phyloP scores from a whole-genome alignment of 2,888 invertebrate species.

The Mythimna vitellina region DNA sequence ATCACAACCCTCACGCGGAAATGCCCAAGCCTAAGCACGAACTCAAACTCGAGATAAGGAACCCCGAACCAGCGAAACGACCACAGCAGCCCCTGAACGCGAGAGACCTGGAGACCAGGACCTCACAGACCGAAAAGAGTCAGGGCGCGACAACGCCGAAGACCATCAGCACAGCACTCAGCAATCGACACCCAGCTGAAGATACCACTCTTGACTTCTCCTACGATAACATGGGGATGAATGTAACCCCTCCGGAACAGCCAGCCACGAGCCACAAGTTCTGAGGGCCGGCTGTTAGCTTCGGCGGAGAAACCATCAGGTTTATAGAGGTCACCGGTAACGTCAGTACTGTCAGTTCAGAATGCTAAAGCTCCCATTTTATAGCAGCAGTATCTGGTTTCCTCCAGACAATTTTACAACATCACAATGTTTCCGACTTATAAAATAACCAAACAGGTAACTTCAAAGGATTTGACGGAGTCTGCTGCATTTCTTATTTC shows the following conservation, averaged over 20 bases:
- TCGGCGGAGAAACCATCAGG: slow-evolving; percentile 68
- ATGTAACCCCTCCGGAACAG: slow-evolving; percentile 91
- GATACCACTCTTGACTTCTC: slow-evolving; percentile 94
- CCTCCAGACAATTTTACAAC: slow-evolving; percentile 11
- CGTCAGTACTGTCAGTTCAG: slow-evolving; percentile 27
- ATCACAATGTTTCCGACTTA: slow-evolving; percentile 18
- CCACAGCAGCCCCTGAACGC: slow-evolving; percentile 82
- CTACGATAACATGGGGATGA: slow-evolving; percentile 95
- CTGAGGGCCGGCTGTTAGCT: slow-evolving; percentile 74
- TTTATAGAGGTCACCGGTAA: slow-evolving; percentile 62
- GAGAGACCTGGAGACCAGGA: slow-evolving; percentile 81
- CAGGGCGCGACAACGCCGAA: slow-evolving; percentile 91
- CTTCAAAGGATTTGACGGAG: slow-evolving; percentile 16
- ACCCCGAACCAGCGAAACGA: slow-evolving; percentile 83
- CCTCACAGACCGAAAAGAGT: slow-evolving; percentile 87
- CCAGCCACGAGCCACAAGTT: slow-evolving; percentile 81
- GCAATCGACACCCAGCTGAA: slow-evolving; percentile 94
- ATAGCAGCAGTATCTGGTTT: background rate
- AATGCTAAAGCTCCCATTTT: slow-evolving; percentile 35
- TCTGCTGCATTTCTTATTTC: slow-evolving; percentile 1
- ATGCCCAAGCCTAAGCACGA: slow-evolving; percentile 84
- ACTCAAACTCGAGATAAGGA: slow-evolving; percentile 84
- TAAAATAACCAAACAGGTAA: slow-evolving; percentile 37
- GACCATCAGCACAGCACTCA: slow-evolving; percentile 93
- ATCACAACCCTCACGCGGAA: slow-evolving; percentile 88